phyloP scores from a whole-genome alignment of 2,797 vertebrate species.

The Odontamblyopus rebecca region DNA sequence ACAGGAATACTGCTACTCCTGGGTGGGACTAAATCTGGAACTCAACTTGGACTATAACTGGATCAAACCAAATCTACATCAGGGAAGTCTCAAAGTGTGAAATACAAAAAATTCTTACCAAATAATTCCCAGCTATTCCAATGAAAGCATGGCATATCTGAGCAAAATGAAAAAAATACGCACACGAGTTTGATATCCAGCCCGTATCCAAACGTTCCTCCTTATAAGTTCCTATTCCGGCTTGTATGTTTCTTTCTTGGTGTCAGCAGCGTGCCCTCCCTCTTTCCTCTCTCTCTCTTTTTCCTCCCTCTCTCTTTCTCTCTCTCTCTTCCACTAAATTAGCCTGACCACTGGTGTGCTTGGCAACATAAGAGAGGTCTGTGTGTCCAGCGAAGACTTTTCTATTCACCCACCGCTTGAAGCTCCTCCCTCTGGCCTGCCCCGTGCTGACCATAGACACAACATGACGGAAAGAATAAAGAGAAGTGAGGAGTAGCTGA shows the following conservation, averaged over 20 bases:
- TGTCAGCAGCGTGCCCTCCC: conserved; percentile 35
- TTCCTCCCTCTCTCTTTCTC: conserved; percentile 43
- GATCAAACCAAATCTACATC: neutral
- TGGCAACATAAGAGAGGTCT: conserved; percentile 63
- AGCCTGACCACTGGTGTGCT: conserved; percentile 55
- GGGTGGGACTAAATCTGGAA: too few species aligned
- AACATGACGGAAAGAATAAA: neutral
- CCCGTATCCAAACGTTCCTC: conserved; percentile 54
- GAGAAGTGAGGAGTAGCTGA: neutral
- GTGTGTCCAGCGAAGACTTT: conserved; percentile 41
- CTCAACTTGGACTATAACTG: neutral
- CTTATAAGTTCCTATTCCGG: conserved; percentile 69
- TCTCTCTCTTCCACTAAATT: conserved; percentile 74
- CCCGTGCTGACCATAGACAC: conserved; percentile 18
- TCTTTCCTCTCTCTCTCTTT: conserved; percentile 49
- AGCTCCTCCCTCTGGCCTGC: conserved; percentile 38
- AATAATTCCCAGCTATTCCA: conserved; percentile 50
- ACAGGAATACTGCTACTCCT: neutral
- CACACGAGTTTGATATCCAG: conserved; percentile 24
- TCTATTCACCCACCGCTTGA: conserved; percentile 17
- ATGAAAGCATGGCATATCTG: conserved; percentile 53
- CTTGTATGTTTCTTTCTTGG: conserved; percentile 42
- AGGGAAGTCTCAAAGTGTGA: neutral
- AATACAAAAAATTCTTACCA: conserved; percentile 54
- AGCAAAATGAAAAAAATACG: conserved; percentile 32